Evolutionary conservation across 1,140 invertebrate species (phyloP).

Genomic region (Drosophila murphyi): DNA sequence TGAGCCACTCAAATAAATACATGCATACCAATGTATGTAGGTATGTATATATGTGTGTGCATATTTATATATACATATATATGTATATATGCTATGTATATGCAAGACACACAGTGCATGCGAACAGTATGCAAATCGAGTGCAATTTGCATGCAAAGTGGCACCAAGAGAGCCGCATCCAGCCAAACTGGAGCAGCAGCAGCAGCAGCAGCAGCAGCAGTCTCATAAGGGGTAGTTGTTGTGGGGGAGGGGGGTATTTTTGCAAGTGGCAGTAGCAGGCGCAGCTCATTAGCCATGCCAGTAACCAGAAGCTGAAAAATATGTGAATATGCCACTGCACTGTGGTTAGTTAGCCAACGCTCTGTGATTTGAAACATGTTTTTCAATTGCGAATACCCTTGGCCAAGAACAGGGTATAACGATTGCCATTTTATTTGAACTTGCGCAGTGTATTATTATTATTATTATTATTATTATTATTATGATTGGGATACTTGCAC

Average conservation of each 20-base stretch:
- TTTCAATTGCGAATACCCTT: constrained; percentile 12
- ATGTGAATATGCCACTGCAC: constrained; percentile 21
- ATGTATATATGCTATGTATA: background rate
- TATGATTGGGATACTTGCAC: no score
- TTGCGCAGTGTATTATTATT: no score
- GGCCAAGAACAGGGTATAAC: background rate
- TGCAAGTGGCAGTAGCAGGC: constrained; percentile 37
- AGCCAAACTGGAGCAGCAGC: constrained; percentile 39
- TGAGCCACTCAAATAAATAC: constrained; percentile 25
- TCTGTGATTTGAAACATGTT: constrained; percentile 23
- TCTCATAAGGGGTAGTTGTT: background rate
- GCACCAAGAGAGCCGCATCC: constrained; percentile 60
- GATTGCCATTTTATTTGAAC: background rate
- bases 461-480: no score
- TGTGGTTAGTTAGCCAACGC: constrained; percentile 26
- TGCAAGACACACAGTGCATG: constrained; percentile 53
- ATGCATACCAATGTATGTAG: constrained; percentile 7
- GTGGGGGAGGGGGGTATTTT: background rate
- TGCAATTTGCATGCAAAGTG: constrained; percentile 78
- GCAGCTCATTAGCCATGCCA: constrained; percentile 65
- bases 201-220: background rate
- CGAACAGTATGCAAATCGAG: constrained; percentile 77
- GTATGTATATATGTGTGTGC: background rate
- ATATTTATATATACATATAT: background rate
- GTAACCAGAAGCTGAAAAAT: background rate